Evolutionary conservation across 2,888 invertebrate species (phyloP), one percentile per base, ranked within the genome.

Genomic region (Eristalis arbustorum): DNA sequence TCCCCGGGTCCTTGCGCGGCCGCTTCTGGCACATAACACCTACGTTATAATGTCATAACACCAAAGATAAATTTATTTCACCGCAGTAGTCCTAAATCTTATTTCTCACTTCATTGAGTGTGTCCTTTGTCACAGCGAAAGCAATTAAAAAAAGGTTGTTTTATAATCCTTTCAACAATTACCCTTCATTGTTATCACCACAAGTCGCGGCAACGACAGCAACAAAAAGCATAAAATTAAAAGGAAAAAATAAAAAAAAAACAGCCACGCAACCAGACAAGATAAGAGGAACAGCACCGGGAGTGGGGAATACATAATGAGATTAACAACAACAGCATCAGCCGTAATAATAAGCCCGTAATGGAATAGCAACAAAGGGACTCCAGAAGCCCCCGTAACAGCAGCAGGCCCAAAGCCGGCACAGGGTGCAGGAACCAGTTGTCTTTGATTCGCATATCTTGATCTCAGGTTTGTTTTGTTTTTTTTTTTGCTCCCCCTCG

Each of bases 321-420:
- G 78, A 72, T 79, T 72, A 79, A 71, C 61, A 71, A 78, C 71
- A 71, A 78, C 71, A 71, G 59, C 64, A 66, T 78, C 59, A 71
- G 66, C 64, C 66, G 42, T 42, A 78, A 71, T 72, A 78, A 72
- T 72, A 66, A 78, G 59, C 72, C 66, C 42, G 34, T 62, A 61
- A 66, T 61, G 37, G 66, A 79, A 79, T 61, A 66, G 66, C 59
- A 72, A 72, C 61, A 67, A 66, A 79, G 23, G n/a, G 37, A 72
- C 64, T 28, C 23, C 49, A n/a, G 8, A 49, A 49, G 18, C 18
- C n/a, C n/a, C n/a, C 49, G 49, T 49, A 49, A 18, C 49, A 49
- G 8, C 18, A 18, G 49, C 18, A 49, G 49, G 6, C 18, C 42
- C 14, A n/a, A 4, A 42, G n/a, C 42, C 42, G 42, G 14, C 42